Percentiles rank a stretch among this genome's conserved stretches.
These are phyloP conservation scores for Octopus sinensis DNA, from an alignment of 1,140 invertebrate genomes.

Conservation along the genomic window DNA sequence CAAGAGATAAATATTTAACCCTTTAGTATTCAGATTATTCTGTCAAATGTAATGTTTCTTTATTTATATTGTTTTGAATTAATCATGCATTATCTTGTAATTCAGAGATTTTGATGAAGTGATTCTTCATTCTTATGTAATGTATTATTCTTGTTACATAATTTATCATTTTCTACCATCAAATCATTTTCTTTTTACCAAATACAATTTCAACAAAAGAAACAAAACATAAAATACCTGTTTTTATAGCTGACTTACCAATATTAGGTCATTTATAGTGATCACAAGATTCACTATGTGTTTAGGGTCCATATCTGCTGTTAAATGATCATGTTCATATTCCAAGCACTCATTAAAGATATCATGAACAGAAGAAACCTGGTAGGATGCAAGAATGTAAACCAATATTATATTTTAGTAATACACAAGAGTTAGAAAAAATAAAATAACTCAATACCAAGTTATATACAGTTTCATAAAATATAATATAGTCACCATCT, in stretches of 20 bases:
- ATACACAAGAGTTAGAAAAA: too few relatives aligned
- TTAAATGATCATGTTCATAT: conserved; percentile 49
- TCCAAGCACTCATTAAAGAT: conserved; percentile 48
- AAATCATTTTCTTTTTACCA: not conserved
- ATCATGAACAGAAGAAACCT: conserved; percentile 50
- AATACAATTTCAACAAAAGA: too few relatives aligned
- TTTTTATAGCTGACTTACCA: conserved; percentile 33
- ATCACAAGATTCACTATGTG: conserved; percentile 40
- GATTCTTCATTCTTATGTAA: not conserved
- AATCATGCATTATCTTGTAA: too few relatives aligned
- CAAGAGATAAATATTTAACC: too few relatives aligned
- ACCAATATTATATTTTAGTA: not conserved
- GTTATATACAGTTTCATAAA: too few relatives aligned
- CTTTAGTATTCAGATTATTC: too few relatives aligned
- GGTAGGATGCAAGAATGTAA: not conserved
- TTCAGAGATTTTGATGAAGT: too few relatives aligned
- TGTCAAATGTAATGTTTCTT: too few relatives aligned
- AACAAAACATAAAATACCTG: too few relatives aligned
- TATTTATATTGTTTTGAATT: too few relatives aligned
- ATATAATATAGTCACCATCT: too few relatives aligned
- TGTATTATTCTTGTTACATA: not conserved
- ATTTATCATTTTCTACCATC: not conserved
- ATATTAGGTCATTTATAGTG: conserved; percentile 49
- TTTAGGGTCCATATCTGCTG: conserved; percentile 34
- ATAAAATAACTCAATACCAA: too few relatives aligned